Evolutionary conservation across 2,888 invertebrate genomes (phyloP).

Genomic region (Philereme vetulata): DNA sequence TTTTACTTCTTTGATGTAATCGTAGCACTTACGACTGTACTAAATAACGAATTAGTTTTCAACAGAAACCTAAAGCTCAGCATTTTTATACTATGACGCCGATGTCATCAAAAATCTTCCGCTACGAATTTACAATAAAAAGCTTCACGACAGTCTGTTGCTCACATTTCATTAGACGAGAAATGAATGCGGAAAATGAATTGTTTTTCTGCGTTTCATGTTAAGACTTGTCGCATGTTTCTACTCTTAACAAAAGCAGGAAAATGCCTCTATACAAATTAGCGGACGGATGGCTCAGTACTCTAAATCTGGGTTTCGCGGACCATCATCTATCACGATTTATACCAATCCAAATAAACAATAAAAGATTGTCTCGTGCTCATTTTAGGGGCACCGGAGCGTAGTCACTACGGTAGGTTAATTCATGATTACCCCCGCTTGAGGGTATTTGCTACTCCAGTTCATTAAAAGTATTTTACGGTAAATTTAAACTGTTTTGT

Average conservation of each 20-base stretch:
- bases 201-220: slow-evolving; percentile 56
- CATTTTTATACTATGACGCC: slow-evolving; percentile 69
- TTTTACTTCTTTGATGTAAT: too few relatives aligned
- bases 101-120: slow-evolving; percentile 61
- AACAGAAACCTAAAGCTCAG: slow-evolving; percentile 55
- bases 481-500: neutral
- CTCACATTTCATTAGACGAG: slow-evolving; percentile 72
- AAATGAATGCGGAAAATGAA: slow-evolving; percentile 70
- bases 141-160: slow-evolving; percentile 60
- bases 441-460: slow-evolving; percentile 18
- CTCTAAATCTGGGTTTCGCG: slow-evolving; percentile 64
- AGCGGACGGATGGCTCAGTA: slow-evolving; percentile 59
- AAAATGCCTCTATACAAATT: slow-evolving; percentile 53
- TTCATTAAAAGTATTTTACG: slow-evolving; percentile 18
- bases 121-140: slow-evolving; percentile 66
- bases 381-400: slow-evolving; percentile 57
- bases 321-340: slow-evolving; percentile 76
- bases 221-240: slow-evolving; percentile 46
- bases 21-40: neutral
- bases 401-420: slow-evolving; percentile 59
- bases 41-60: slow-evolving; percentile 39
- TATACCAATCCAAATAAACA: slow-evolving; percentile 73
- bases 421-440: slow-evolving; percentile 51
- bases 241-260: slow-evolving; percentile 49
- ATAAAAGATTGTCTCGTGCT: slow-evolving; percentile 73